phyloP scores from a whole-genome alignment of 1,140 invertebrate genomes.

The Apis laboriosa region DNA sequence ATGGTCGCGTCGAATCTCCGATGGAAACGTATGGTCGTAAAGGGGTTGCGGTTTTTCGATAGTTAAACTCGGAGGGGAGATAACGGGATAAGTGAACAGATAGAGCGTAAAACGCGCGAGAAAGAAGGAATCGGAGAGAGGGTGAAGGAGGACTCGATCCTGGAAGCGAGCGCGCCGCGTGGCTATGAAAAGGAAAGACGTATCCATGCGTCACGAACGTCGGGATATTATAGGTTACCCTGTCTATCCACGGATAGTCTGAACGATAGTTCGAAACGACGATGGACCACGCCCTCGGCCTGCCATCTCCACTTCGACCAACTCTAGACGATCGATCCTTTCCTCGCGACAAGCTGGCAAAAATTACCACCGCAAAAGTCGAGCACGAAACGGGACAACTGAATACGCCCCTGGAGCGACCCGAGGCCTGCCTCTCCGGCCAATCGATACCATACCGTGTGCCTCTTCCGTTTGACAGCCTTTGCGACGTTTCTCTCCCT shows the following conservation, averaged over 20 bases:
- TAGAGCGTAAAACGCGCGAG: neutral
- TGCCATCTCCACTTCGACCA: constrained; percentile 53
- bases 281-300: constrained; percentile 64
- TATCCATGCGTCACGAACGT: constrained; percentile 33
- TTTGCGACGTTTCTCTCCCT: constrained; percentile 53
- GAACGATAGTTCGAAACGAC: constrained; percentile 44
- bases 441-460: constrained; percentile 62
- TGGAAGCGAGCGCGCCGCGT: constrained; percentile 1
- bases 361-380: constrained; percentile 60
- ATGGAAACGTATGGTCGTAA: neutral
- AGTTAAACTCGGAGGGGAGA: constrained; percentile 24
- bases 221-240: constrained; percentile 33
- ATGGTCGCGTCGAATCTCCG: neutral
- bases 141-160: neutral
- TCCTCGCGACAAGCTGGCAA: constrained; percentile 57
- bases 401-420: constrained; percentile 62
- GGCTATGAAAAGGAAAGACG: constrained; percentile 19
- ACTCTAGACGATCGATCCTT: constrained; percentile 57
- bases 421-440: constrained; percentile 50
- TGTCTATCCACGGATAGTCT: constrained; percentile 32
- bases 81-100: neutral
- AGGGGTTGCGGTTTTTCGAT: constrained; percentile 27
- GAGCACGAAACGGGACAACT: constrained; percentile 52
- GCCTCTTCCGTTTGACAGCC: constrained; percentile 62
- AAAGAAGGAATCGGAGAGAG: neutral